These are phyloP conservation scores for Drosophila truncata DNA, from an alignment of 1,140 invertebrate genomes.

Conservation along the genomic window DNA sequence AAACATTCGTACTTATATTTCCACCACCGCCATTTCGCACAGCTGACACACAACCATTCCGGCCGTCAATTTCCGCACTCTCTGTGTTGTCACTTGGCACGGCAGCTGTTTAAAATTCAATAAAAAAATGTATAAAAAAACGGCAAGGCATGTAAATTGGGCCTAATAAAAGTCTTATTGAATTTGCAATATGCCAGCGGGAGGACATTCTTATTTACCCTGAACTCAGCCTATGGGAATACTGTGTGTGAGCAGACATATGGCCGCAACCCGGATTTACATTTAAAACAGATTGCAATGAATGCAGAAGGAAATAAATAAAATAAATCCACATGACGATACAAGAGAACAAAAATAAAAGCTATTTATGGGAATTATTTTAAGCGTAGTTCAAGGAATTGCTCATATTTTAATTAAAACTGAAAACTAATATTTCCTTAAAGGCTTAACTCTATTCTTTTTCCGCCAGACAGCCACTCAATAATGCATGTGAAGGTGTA, in stretches of 20 bases:
- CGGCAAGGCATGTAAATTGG: conserved; percentile 72
- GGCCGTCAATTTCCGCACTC: conserved; percentile 42
- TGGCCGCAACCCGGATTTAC: conserved; percentile 18
- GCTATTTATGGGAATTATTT: neutral
- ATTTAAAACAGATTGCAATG: conserved; percentile 39
- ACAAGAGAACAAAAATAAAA: neutral
- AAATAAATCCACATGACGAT: neutral
- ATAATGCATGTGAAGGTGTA: neutral
- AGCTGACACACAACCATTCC: conserved; percentile 63
- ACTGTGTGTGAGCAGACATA: neutral
- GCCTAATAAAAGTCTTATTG: conserved; percentile 77
- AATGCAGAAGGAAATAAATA: conserved; percentile 1
- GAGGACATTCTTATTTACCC: conserved; percentile 38
- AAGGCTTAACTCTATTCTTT: no score
- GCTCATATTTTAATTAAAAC: conserved; percentile 1
- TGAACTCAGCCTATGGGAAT: neutral
- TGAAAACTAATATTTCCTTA: no score
- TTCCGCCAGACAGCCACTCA: neutral
- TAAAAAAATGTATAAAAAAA: conserved; percentile 62
- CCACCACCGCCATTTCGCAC: conserved; percentile 54
- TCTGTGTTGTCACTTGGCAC: conserved; percentile 59
- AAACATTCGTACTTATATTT: conserved; percentile 51
- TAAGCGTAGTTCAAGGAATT: neutral
- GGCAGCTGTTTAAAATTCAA: conserved; percentile 82
- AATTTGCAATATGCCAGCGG: conserved; percentile 59